A percentile compares a stretch with the other conserved stretches of the same genome.
Conservation (phyloP, 2,888 invertebrate species). For the Cremastobaeus sp. region DNA sequence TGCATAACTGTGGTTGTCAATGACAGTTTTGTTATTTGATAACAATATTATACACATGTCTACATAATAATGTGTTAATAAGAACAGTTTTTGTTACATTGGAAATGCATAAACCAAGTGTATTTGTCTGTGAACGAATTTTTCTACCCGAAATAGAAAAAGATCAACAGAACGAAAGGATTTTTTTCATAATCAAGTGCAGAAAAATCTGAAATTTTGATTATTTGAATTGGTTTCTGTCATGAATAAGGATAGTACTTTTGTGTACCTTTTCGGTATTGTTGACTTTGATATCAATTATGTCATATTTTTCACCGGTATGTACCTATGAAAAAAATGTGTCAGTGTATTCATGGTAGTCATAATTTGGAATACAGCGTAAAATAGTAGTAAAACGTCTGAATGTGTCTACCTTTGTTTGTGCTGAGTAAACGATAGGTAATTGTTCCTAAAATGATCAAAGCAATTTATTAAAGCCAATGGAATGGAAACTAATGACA, state of each 20-base stretch:
- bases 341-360: conserved; percentile 15
- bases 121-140: too few relatives aligned
- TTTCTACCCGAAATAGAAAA: too few relatives aligned
- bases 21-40: conserved; percentile 30
- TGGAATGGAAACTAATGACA: conserved; percentile 5
- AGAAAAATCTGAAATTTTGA: too few relatives aligned
- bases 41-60: too few relatives aligned
- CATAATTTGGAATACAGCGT: too few relatives aligned
- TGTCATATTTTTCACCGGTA: conserved; percentile 41
- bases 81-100: too few relatives aligned
- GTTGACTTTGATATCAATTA: conserved; percentile 47
- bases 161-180: too few relatives aligned
- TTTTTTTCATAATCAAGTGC: too few relatives aligned
- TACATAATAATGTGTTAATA: too few relatives aligned
- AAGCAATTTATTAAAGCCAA: conserved; percentile 1
- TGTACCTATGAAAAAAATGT: conserved; percentile 32
- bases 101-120: too few relatives aligned
- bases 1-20: conserved; percentile 31
- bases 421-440: conserved; percentile 34
- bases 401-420: conserved; percentile 43
- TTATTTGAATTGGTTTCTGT: too few relatives aligned
- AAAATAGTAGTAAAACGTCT: not conserved
- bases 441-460: conserved; percentile 41
- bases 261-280: conserved; percentile 43
- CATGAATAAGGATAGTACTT: too few relatives aligned